Percentiles rank a stretch among this genome's conserved stretches.
These are phyloP conservation scores for Ceratotherium simum DNA, from an alignment of 2,113 vertebrate genomes.

Conservation along the genomic window DNA sequence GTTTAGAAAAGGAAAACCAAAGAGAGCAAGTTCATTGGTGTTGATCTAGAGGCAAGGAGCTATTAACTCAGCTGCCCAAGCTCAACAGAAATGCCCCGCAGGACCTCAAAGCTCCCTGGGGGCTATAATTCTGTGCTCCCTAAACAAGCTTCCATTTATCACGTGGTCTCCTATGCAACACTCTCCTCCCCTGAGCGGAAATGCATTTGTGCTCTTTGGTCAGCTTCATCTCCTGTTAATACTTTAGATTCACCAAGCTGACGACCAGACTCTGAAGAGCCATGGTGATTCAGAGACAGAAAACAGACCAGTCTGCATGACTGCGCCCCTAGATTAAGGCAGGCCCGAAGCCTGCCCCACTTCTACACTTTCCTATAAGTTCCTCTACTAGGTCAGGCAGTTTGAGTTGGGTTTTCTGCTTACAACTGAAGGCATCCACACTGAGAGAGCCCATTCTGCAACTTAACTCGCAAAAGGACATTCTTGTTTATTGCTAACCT, in stretches of 20 bases:
- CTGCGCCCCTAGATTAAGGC: neutral
- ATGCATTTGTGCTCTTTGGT: accelerated
- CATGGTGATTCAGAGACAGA: neutral
- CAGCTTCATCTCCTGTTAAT: neutral
- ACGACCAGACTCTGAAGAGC: neutral
- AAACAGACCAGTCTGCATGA: neutral
- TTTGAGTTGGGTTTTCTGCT: neutral
- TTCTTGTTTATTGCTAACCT: neutral
- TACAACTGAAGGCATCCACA: neutral
- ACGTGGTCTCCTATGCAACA: accelerated
- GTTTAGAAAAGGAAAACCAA: neutral
- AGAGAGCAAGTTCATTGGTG: neutral
- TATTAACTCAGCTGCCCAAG: neutral
- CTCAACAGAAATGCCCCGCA: neutral
- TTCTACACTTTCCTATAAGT: neutral
- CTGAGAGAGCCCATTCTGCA: neutral
- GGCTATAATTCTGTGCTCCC: neutral
- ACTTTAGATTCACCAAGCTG: neutral
- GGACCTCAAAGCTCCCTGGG: neutral
- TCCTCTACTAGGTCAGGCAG: neutral
- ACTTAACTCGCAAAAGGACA: no score
- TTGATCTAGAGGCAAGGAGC: neutral
- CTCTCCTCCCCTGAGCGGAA: neutral
- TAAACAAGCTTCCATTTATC: neutral
- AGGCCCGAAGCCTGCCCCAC: accelerated